Evolutionary conservation across 2,113 vertebrate species (phyloP), one percentile per base, ranked within the genome.

Genomic region (Fregata magnificens): DNA sequence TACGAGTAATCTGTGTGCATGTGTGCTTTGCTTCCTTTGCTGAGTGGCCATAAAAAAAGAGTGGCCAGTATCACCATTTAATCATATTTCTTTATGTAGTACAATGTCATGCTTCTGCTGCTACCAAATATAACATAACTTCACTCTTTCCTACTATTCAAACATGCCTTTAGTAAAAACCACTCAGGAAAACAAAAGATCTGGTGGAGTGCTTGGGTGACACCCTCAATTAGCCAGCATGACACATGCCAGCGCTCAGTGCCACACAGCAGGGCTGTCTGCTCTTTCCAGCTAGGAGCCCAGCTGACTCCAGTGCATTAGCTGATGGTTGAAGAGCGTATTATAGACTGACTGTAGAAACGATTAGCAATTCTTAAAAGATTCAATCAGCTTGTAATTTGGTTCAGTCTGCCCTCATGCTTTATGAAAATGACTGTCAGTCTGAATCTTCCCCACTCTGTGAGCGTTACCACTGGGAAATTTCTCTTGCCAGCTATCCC

Each of bases 371-470:
- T 32, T 45, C 65, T 93, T 92, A 76, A 77, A 91, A 91, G 70
- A 94, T 42, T 82, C 69, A 56, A 80, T 87, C 86, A 87, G 56
- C 70, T 70, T 87, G 56, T 91, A 87, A 93, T 93, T 91, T 72
- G 28, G 20, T 83, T 96, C 86, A 90, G 52, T 25, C 32, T 86
- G 56, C 58, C 59, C 91, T 83, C 20, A 3, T 72, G 29, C 88
- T 93, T 76, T 82, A 74, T 25, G 91, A 79, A 94, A 86, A 80
- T 11, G 28, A 76, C 42, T 50, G 63, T 40, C 67, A 89, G 82
- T 61, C 74, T 55, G 85, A 79, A 83, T 85, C 87, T 91, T 96
- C 73, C 71, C 36, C 44, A 56, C 62, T 67, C 63, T 44, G 14
- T 28, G 53, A 91, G 65, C 6, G 16, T 65, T 88, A 85, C 78